Base-by-base conservation (phyloP, 2,888 invertebrate species). In the Seira sanloemensis region DNA sequence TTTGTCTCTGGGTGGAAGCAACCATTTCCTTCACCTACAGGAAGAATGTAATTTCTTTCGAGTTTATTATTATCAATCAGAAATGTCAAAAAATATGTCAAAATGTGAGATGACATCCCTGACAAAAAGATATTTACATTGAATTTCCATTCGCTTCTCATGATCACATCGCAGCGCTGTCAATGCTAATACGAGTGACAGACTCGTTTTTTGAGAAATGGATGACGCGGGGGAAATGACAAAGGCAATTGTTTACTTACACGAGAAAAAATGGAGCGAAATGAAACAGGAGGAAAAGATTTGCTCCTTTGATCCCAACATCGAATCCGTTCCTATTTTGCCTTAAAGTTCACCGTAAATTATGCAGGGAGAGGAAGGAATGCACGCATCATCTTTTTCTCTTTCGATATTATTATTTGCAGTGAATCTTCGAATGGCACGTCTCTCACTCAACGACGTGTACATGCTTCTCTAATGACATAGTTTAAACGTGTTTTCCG, bases 81-180 rank as follows among this genome's bases (percentile, higher is more conserved):
- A 62, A 23, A 1, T 23, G 62, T 62, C 62, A 62, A 62, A 23
- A 23, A 62, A 62, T 62, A 62, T 23, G 62, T 62, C 62, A n/a
- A 23, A n/a, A 62, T 2, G 21, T 62, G 62, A 62, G 21, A 62
- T 62, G 62, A 62, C 62, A 62, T 21, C 23, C 62, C 5, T 62
- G 62, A 62, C 62, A 62, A 62, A 62, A 23, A 62, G 62, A 62
- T n/a, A 62, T 62, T 62, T 62, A 62, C 62, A 62, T 62, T 23
- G 62, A 62, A 62, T 62, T 62, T 62, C 7, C 62, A 62, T 62
- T 62, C 62, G 2, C 23, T 23, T 62, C 1, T 21, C 23, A 2
- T 62, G n/a, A 37, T 37, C 37, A 16, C 23, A 21, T 21, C 62
- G 21, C 19, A 7, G 21, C 21, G 21, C 62, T 62, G 62, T 62